A percentile compares a stretch with the other conserved stretches of the same genome.
Conservation (phyloP, 2,888 invertebrate genomes). For the Rhagium mordax region DNA sequence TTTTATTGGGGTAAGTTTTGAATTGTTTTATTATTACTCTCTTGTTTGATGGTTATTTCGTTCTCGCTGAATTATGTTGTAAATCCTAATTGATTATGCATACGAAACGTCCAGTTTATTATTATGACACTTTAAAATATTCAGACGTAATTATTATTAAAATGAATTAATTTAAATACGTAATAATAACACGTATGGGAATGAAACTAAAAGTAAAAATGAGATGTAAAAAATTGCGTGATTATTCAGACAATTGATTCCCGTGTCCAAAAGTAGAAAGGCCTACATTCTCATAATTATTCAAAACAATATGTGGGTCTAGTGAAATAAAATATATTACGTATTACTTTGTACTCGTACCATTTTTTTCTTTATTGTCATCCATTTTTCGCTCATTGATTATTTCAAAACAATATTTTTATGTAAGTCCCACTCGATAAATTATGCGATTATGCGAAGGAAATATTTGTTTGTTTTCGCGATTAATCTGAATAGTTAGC, state of each 20-base stretch:
- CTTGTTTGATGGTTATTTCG: no score
- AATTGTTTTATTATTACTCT: not conserved
- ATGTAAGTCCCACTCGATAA: not conserved
- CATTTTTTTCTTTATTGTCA: not conserved
- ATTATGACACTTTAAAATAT: constrained; percentile 10
- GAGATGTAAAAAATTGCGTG: constrained; percentile 6
- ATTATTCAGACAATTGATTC: constrained; percentile 19
- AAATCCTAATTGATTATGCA: not conserved
- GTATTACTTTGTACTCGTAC: constrained; percentile 1
- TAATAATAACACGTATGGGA: constrained; percentile 12
- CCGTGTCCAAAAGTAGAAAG: constrained; percentile 28
- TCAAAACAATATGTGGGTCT: constrained; percentile 20
- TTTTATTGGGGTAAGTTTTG: no score
- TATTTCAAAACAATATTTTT: not conserved
- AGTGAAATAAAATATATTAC: not conserved
- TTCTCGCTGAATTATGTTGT: not conserved
- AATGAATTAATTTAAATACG: constrained; percentile 7
- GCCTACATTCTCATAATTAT: constrained; percentile 24
- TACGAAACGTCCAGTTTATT: not conserved
- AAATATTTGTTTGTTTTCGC: not conserved
- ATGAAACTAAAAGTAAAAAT: constrained; percentile 12
- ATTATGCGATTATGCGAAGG: not conserved
- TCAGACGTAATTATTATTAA: constrained; percentile 4
- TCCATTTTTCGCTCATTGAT: not conserved
- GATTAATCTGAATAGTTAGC: not conserved